Evolutionary conservation across 2,113 vertebrate genomes (phyloP).

Genomic region (Leptosomus discolor): DNA sequence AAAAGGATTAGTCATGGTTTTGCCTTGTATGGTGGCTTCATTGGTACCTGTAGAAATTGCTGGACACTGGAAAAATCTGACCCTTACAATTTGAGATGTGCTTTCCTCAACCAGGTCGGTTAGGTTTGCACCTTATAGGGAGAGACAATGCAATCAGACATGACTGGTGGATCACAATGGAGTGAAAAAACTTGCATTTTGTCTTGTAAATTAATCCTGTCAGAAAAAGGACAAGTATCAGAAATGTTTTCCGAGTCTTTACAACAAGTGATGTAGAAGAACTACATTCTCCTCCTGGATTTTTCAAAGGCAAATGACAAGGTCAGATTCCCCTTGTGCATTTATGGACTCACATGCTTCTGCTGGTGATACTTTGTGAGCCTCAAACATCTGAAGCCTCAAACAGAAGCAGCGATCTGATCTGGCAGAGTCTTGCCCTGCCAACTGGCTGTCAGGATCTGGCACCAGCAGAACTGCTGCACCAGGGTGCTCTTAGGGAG

Average conservation of each 20-base stretch:
- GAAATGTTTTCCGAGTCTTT: background rate
- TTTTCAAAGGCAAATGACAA: background rate
- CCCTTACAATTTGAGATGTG: background rate
- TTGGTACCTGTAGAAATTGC: background rate
- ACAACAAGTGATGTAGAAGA: background rate
- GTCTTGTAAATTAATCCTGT: background rate
- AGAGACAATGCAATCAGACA: background rate
- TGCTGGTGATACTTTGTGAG: background rate
- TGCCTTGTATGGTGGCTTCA: background rate
- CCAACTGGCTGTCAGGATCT: background rate
- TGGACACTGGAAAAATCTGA: background rate
- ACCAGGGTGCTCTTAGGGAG: fast-evolving
- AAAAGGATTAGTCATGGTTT: background rate
- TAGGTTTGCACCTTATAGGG: background rate
- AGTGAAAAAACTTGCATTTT: background rate
- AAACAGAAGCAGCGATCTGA: background rate
- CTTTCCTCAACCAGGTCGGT: background rate
- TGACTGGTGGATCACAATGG: fast-evolving
- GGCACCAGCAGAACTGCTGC: background rate
- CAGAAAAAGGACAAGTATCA: background rate
- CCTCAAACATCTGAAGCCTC: background rate
- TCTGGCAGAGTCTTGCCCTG: background rate
- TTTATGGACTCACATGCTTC: fast-evolving
- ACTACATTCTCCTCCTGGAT: fast-evolving
- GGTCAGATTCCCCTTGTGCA: background rate